Base-by-base conservation (phyloP, 2,888 invertebrate genomes). In the Celastrina argiolus region DNA sequence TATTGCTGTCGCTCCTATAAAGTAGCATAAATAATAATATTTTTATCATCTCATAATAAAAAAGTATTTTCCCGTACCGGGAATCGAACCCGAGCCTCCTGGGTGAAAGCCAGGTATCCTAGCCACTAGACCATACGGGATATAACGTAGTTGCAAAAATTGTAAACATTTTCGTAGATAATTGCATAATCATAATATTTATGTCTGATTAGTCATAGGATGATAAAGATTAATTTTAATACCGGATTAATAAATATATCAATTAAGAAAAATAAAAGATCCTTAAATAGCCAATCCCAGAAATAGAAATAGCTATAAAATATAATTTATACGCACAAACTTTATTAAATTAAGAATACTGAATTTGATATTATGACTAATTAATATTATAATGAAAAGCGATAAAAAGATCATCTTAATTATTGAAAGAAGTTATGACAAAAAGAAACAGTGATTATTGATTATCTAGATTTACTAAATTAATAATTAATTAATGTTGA, bases 1-100 rank as follows among this genome's bases (percentile, higher is more conserved):
- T n/a, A n/a, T n/a, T n/a, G n/a, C n/a, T n/a, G n/a, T n/a, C n/a
- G n/a, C n/a, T n/a, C n/a, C n/a, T n/a, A n/a, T n/a, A n/a, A n/a
- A n/a, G n/a, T n/a, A n/a, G n/a, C 36, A 36, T 36, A 36, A 36
- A 36, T 10, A 5, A 14, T 39, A 39, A 14, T 39, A 14, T 39
- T 42, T 0, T 7, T 7, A 12, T 6, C 16, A 8, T 10, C n/a
- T n/a, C n/a, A n/a, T n/a, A n/a, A 45, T 45, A 42, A 45, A 45
- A 45, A 18, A 10, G 4, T 16, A 7, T 1, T 36, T 93, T 93
- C 93, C 93, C 92, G 92, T 93, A 93, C 93, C 93, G 93, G 93
- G 93, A 93, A 93, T 93, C 93, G 93, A 94, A 94, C 93, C 93
- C 93, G 93, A 93, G 94, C 93, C 93, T 94, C 93, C 93, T 93